These are phyloP conservation scores for Trachymyrmex cornetzi DNA, from an alignment of 1,140 invertebrate species.

Conservation along the genomic window DNA sequence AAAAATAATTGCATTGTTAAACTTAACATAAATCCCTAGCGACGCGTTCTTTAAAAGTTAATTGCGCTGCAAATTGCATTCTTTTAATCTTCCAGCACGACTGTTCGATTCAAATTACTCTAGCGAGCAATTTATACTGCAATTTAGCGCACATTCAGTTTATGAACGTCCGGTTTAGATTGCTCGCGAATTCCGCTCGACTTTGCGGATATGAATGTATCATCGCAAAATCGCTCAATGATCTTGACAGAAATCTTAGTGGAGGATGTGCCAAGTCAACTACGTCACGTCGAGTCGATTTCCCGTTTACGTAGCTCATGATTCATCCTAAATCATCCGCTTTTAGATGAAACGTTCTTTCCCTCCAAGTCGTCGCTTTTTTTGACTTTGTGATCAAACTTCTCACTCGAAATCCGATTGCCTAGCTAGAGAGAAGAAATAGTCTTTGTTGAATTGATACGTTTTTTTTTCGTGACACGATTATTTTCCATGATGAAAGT, in stretches of 20 bases:
- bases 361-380: not conserved
- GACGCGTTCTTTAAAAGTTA: not conserved
- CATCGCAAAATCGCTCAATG: constrained; percentile 2
- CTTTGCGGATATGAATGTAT: not conserved
- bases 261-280: not conserved
- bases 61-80: constrained; percentile 35
- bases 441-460: not conserved
- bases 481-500: not conserved
- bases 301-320: not conserved
- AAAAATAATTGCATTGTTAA: constrained; percentile 7
- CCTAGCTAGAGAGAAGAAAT: not conserved
- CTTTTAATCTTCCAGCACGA: constrained; percentile 31
- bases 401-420: not conserved
- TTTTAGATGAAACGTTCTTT: not conserved
- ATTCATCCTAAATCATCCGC: not conserved
- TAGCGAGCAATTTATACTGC: constrained; percentile 34
- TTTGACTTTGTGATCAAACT: not conserved
- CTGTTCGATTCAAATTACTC: constrained; percentile 25
- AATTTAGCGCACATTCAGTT: constrained; percentile 33
- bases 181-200: not conserved
- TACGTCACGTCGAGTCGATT: not conserved
- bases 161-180: constrained; percentile 5
- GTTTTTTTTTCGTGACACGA: not conserved
- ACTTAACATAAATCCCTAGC: constrained; percentile 15
- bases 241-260: not conserved